phyloP scores from a whole-genome alignment of 2,888 invertebrate species.

The Heteromurus nitidus region DNA sequence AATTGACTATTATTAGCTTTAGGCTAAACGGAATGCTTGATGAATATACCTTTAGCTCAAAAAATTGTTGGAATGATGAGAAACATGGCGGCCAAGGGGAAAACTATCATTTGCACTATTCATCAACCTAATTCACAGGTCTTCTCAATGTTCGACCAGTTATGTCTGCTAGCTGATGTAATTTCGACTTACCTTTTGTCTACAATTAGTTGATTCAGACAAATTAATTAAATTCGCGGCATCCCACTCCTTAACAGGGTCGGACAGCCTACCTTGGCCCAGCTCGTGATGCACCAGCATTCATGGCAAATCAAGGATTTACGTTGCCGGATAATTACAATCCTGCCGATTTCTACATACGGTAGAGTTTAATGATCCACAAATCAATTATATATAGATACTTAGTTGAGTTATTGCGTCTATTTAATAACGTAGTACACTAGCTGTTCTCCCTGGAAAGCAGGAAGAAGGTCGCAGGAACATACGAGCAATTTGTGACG shows the following conservation, averaged over 20 bases:
- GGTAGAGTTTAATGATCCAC: not conserved
- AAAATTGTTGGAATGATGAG: constrained; percentile 74
- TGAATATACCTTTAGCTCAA: constrained; percentile 58
- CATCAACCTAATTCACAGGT: constrained; percentile 79
- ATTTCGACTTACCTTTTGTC: not conserved
- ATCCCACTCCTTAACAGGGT: constrained; percentile 75
- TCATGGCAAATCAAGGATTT: constrained; percentile 75
- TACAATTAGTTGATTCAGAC: too few species aligned
- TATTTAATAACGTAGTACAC: constrained; percentile 75
- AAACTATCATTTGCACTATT: constrained; percentile 78
- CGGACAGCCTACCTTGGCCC: constrained; percentile 78
- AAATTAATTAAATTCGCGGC: not conserved
- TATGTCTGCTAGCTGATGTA: constrained; percentile 76
- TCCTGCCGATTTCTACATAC: constrained; percentile 76
- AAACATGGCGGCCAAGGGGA: constrained; percentile 76
- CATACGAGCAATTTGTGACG: constrained; percentile 80
- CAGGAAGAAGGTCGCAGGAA: constrained; percentile 75
- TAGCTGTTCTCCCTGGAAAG: constrained; percentile 77
- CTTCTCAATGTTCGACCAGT: constrained; percentile 77
- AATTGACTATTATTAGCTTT: not conserved
- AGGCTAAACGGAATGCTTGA: not conserved
- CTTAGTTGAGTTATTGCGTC: too few species aligned
- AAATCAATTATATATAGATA: not conserved
- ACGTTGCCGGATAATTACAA: constrained; percentile 77
- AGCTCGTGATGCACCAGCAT: constrained; percentile 75